These are phyloP conservation scores for Spinibarbus caldwelli DNA, from an alignment of 2,797 vertebrate species.

Conservation along the genomic window DNA sequence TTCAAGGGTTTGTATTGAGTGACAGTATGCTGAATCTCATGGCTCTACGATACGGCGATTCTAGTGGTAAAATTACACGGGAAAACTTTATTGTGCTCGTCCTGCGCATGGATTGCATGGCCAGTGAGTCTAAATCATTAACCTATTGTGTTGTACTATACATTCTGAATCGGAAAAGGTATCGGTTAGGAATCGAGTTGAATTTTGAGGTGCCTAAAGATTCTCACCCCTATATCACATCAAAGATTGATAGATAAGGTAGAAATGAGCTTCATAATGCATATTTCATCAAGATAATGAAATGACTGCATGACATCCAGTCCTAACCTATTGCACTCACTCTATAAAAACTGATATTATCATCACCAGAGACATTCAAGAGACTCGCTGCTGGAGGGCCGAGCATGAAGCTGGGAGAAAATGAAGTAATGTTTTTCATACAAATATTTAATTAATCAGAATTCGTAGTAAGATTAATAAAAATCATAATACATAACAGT, in stretches of 20 bases:
- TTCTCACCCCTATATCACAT: background rate
- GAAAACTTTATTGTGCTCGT: conserved; percentile 83
- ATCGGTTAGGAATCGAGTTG: background rate
- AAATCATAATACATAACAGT: background rate
- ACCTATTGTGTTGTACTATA: background rate
- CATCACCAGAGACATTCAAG: conserved; percentile 71
- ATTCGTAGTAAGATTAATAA: background rate
- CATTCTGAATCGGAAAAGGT: background rate
- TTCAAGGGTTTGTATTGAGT: conserved; percentile 35
- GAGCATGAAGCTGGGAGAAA: conserved; percentile 32
- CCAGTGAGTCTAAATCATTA: conserved; percentile 72
- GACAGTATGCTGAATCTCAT: conserved; percentile 72
- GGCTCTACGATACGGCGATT: conserved; percentile 77
- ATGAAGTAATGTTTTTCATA: conserved; percentile 31
- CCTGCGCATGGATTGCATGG: conserved; percentile 81
- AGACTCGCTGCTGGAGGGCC: conserved; percentile 58
- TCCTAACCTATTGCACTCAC: background rate
- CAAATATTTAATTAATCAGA: background rate
- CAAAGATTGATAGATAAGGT: background rate
- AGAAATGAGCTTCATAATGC: no score
- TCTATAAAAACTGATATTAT: conserved; percentile 6
- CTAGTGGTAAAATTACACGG: conserved; percentile 76
- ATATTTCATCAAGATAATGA: background rate
- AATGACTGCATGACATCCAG: background rate
- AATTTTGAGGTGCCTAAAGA: background rate